Base-by-base conservation (phyloP, 2,888 invertebrate genomes). In the Lydus trimaculatus region DNA sequence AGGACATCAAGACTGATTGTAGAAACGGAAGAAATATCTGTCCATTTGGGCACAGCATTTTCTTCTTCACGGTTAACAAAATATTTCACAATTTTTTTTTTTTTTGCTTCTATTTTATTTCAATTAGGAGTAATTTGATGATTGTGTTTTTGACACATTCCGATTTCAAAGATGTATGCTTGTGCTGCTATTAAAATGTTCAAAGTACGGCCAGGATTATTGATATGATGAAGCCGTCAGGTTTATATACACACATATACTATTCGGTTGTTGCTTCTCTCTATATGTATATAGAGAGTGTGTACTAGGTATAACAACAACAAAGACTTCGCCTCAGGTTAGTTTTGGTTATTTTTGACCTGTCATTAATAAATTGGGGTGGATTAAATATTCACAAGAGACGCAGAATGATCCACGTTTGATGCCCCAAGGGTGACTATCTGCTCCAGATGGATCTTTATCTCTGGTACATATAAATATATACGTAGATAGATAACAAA, bases 311-410 rank as follows among this genome's bases (percentile, higher is more conserved):
- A 23, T 58, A 17, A 58, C 20, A 39, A 17, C 52, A 80, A 84
- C 84, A 84, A 84, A 84, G 84, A 83, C 83, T 81, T 17, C 67
- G 81, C 83, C 80, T 66, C 65, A 69, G 81, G 83, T 79, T 72
- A 76, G 76, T 82, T 82, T 81, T 56, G 77, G 82, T 80, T 83
- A 83, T 84, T 84, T 84, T 84, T 84, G 82, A 83, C 80, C 83
- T 83, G 83, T 83, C 84, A 82, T 83, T 84, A 83, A 83, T 84
- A 83, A 83, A 84, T 84, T 82, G 83, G 81, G 81, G 80, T 79
- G 79, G 79, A 80, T 82, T 81, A 81, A 56, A 80, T 81, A 78
- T 81, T 81, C 76, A 79, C 78, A 80, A 77, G 81, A 80, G 81
- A 79, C 80, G 75, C 78, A 77, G 78, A 79, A 78, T 82, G 81